Evolutionary conservation across 2,113 vertebrate genomes (phyloP).

Genomic region (Neodontobutis hainanensis): DNA sequence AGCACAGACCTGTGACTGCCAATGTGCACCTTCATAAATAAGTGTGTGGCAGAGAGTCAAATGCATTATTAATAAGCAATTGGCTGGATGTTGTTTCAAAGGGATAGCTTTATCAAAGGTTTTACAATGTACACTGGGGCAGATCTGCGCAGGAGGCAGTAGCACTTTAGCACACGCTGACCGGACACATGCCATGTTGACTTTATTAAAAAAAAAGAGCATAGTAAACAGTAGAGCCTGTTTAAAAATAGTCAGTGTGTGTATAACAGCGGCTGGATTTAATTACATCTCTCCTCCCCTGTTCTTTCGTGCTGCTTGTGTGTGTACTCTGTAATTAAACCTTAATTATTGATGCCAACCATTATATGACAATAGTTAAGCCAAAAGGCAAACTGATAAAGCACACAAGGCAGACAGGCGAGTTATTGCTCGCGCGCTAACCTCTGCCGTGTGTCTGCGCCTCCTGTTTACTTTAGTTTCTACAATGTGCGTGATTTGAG

Average conservation of each 20-base stretch:
- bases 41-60: slow-evolving; percentile 45
- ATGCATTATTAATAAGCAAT: slow-evolving; percentile 63
- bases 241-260: slow-evolving; percentile 23
- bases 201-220: neutral
- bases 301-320: slow-evolving; percentile 23
- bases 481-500: slow-evolving; percentile 15
- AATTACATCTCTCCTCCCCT: slow-evolving; percentile 6
- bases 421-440: neutral
- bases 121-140: slow-evolving; percentile 32
- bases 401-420: slow-evolving; percentile 59
- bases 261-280: slow-evolving; percentile 14
- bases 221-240: slow-evolving; percentile 1
- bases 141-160: slow-evolving; percentile 16
- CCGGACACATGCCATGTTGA: neutral
- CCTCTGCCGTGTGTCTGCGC: neutral
- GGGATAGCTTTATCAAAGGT: slow-evolving; percentile 48
- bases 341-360: slow-evolving; percentile 88
- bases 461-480: slow-evolving; percentile 27
- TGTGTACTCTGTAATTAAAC: slow-evolving; percentile 86
- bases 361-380: slow-evolving; percentile 73
- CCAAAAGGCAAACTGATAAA: slow-evolving; percentile 74
- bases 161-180: neutral
- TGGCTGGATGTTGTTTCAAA: slow-evolving; percentile 33
- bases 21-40: slow-evolving; percentile 46
- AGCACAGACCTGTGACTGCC: slow-evolving; percentile 45